Evolutionary conservation across 2,797 vertebrate species (phyloP), one percentile per base, ranked within the genome.

Genomic region (Sebastes elongatus): DNA sequence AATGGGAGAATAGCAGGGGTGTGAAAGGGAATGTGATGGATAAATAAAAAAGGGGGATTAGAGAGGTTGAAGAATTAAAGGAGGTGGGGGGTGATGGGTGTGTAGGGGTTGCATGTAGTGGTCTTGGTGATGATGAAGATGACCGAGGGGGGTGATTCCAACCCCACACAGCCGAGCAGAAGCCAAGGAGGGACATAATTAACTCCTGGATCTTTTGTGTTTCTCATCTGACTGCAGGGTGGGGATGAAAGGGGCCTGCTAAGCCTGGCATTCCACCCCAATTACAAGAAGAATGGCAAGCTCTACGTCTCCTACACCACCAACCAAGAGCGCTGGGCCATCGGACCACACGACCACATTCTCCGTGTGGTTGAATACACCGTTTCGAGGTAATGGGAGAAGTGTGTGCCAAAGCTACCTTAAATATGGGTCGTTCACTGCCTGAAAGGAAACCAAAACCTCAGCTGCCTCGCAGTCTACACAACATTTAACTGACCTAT

Each of bases 281-380:
- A 97, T 97, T 99, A 99, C 95, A 99, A 98, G 97, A 98, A 98
- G 97, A 99, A 99, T 96, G 99, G 99, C 96, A 99, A 99, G 96
- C 97, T 99, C 88, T 99, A 99, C 92, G 95, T 99, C 95, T 99
- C 99, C 94, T 99, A 99, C 94, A 99, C 99, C 95, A 99, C 98
- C 96, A 99, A 99, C 97, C 98, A 99, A 94, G 99, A 99, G 86
- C 97, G 98, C 91, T 99, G 99, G 98, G 97, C 98, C 81, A 99
- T 98, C 28, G 99, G 99, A 93, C 99, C 99, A 87, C 99, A 99
- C 81, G 98, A 99, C 95, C 98, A 99, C 96, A 99, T 99, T 96
- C 97, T 99, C 81, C 95, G 97, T 85, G 97, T 99, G 33, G 98
- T 99, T 85, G 98, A 99, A 91, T 99, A 99, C 96, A 99, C 98